Evolutionary conservation across 2,888 invertebrate species (phyloP).

Genomic region (Nebria brevicollis): DNA sequence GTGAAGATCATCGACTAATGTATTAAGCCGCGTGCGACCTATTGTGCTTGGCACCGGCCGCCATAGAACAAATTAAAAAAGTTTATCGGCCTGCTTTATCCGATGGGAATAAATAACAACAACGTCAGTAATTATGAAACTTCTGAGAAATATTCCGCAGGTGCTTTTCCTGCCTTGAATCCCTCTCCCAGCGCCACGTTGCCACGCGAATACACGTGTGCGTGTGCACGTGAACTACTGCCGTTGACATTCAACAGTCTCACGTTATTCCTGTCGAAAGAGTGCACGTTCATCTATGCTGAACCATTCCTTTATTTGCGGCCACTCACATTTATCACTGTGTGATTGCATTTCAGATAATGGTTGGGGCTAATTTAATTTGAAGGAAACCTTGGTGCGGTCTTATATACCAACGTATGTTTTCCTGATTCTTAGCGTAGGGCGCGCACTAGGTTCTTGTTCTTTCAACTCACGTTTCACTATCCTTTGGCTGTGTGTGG

Average conservation of each 20-base stretch:
- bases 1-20: background rate
- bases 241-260: background rate
- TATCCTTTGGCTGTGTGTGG: slow-evolving; percentile 51
- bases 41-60: slow-evolving; percentile 23
- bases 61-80: slow-evolving; percentile 52
- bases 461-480: slow-evolving; percentile 60
- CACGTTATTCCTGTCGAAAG: background rate
- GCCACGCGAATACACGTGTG: background rate
- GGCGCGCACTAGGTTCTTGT: slow-evolving; percentile 43
- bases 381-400: slow-evolving; percentile 18
- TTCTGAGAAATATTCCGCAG: slow-evolving; percentile 47
- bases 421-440: slow-evolving; percentile 47
- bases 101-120: slow-evolving; percentile 48
- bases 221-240: background rate
- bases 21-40: background rate
- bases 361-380: slow-evolving; percentile 42
- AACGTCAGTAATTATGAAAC: slow-evolving; percentile 48
- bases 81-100: slow-evolving; percentile 47
- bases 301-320: background rate
- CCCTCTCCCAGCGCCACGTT: slow-evolving; percentile 27
- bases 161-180: slow-evolving; percentile 42
- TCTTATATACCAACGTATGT: background rate
- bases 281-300: background rate
- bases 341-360: slow-evolving; percentile 21
- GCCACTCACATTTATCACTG: background rate